Evolutionary conservation across 2,113 vertebrate species (phyloP), one percentile per base, ranked within the genome.

Genomic region (Phodopus roborovskii): DNA sequence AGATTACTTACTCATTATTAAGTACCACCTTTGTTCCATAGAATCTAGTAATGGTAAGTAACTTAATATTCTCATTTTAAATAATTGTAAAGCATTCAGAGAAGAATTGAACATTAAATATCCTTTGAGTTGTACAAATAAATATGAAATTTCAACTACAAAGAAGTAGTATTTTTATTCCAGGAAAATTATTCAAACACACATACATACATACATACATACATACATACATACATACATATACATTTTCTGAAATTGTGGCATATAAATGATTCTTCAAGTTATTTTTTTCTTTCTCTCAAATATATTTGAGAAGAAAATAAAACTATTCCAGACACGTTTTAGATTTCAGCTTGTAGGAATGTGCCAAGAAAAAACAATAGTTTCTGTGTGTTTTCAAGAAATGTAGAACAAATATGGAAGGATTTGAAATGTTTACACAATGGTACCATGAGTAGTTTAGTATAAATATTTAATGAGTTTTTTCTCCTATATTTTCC

Each of bases 261-360:
- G 12, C 22, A 45, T 36, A 22, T 60, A 12, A 68, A 28, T 74
- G 11, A 75, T 60, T 78, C 39, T 79, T 77, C 62, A 79, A 36
- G n/a, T 10, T 78, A 78, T 39, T 39, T 2, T 91, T 88, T 68
- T 94, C 12, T 91, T 78, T 70, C 58, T 75, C 53, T 78, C 19
- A 68, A 71, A 89, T 77, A 86, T 17, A n/a, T 2, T 62, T 66
- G 0, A 16, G 58, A 82, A 90, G 68, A 56, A 84, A 20, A 16
- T 20, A 90, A 92, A 89, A 1, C 2, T 26, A 75, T 53, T 79
- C 5, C 30, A 88, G 70, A 71, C 4, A 90, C 68, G 88, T 97
- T n/a, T 42, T 30, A 62, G 50, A 85, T 82, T 96, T 92, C 33
- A 94, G 1, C 74, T 96, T 94, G 82, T 22, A 96, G 7, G 16